Conservation (phyloP, 2,888 invertebrate species). For the Drosophila nr. perissopoda region DNA sequence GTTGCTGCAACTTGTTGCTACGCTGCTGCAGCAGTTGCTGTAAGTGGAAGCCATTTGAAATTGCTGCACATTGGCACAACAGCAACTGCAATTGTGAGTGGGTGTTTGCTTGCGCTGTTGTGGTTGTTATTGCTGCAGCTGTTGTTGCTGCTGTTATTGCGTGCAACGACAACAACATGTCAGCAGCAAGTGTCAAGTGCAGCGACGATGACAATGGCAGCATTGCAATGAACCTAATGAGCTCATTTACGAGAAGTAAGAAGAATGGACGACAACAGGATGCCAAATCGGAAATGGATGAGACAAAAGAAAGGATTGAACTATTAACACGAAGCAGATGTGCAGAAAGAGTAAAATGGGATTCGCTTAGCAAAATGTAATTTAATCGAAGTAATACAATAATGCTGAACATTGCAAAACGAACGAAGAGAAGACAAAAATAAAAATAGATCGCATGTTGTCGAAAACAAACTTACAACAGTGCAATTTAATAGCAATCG, state of each 20-base stretch:
- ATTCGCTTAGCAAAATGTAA: neutral
- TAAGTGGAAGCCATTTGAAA: constrained; percentile 72
- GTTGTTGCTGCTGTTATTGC: constrained; percentile 54
- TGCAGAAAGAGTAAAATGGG: neutral
- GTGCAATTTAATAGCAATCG: neutral
- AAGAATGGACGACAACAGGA: constrained; percentile 18
- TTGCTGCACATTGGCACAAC: constrained; percentile 66
- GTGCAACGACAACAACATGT: constrained; percentile 60
- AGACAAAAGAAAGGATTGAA: constrained; percentile 1
- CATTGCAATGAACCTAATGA: constrained; percentile 65
- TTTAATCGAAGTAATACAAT: neutral
- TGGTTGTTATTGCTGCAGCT: constrained; percentile 33
- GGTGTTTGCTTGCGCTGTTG: constrained; percentile 42
- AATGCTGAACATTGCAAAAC: neutral
- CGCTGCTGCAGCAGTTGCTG: constrained; percentile 32
- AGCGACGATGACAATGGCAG: constrained; percentile 58
- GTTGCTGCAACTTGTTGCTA: constrained; percentile 66
- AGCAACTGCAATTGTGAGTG: constrained; percentile 45
- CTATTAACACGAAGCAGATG: neutral
- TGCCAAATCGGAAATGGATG: constrained; percentile 6
- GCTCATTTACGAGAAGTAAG: constrained; percentile 61
- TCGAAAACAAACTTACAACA: neutral
- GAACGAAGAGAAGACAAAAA: neutral
- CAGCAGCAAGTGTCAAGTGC: constrained; percentile 72
- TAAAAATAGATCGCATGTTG: neutral